Evolutionary conservation across 2,113 vertebrate genomes (phyloP), one percentile per base, ranked within the genome.

Genomic region (Sceloporus undulatus): DNA sequence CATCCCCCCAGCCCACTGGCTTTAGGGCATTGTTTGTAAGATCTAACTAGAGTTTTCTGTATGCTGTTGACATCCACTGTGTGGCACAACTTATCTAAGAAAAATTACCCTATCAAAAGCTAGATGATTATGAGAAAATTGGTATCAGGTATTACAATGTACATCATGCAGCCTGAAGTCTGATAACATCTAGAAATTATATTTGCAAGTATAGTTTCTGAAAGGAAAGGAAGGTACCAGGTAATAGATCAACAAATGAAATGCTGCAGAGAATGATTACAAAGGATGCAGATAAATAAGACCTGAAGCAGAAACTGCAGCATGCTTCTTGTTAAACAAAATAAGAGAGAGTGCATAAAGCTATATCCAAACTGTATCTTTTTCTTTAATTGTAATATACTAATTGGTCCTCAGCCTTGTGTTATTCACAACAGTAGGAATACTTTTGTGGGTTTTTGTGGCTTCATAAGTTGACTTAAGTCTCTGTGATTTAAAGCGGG

Each of bases 151-250:
- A 62, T 62, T 62, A 38, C 34, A 70, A 6, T 2, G 75, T 90
- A 65, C 16, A 10, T 18, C 2, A 4, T 10, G 86, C 87, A 82
- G 25, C 19, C 52, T 59, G 38, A 82, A 91, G 42, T 18, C 76
- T 48, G 34, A 81, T 59, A 86, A 62, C 85, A 85, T 0, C 70
- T 80, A 48, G 65, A 70, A 84, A 85, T 89, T 81, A 0, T 40
- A 70, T 92, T 92, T 88, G 42, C 73, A 86, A 82, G 42, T 85
- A 68, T 74, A 87, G 76, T 80, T 89, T 76, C 86, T 42, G 1
- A 76, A 1, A 23, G 80, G 38, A 18, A 87, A 40, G 84, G 19
- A 85, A 19, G 75, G 18, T 38, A 80, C 16, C 29, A 7, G 86
- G 14, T 1, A 29, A 59, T 54, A 7, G 74, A 54, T 38, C 62